Conservation (phyloP, 2,113 vertebrate species). For the Gadus macrocephalus region DNA sequence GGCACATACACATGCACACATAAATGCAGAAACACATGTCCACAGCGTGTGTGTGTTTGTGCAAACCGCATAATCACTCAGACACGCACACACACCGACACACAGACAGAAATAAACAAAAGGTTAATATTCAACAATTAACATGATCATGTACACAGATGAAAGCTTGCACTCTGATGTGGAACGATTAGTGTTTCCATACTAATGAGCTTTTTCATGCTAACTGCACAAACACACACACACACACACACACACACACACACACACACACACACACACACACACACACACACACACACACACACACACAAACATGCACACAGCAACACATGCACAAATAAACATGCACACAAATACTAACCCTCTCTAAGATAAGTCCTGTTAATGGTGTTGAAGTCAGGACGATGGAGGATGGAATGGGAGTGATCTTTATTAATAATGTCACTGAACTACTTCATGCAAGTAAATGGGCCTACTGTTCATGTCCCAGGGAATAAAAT, state of each 20-base stretch:
- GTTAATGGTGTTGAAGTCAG: no score
- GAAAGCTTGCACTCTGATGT: no score
- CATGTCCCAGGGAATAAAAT: no score
- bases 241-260: neutral
- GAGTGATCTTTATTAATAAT: no score
- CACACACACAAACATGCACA: neutral
- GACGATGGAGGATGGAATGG: no score
- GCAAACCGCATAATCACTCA: neutral
- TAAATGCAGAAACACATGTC: neutral
- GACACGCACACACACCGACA: neutral
- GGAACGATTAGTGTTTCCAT: no score
- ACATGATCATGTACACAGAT: no score
- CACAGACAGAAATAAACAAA: neutral
- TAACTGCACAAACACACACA: neutral
- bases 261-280: neutral
- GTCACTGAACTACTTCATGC: no score
- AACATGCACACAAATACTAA: neutral
- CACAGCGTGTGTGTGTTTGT: neutral
- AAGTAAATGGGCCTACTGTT: no score
- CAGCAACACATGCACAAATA: neutral
- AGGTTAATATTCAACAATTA: neutral
- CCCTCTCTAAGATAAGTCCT: no score
- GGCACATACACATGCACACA: neutral
- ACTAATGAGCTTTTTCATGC: conserved; percentile 1
- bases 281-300: neutral